Base-by-base conservation (phyloP, 1,140 invertebrate genomes). In the Chrysoperla carnea region DNA sequence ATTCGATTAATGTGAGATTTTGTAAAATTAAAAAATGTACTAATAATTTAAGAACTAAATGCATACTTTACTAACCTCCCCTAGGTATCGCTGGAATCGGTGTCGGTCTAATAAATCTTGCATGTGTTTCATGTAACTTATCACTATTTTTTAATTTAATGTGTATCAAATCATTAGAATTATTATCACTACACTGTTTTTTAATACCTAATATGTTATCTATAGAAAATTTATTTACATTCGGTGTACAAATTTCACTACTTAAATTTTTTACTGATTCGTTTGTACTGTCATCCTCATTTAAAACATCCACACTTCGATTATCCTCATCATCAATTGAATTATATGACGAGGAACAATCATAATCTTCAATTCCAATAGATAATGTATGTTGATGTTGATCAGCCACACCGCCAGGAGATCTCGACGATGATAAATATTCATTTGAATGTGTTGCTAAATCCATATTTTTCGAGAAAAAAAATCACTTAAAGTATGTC, bases 181-280 rank as follows among this genome's bases (percentile, higher is more conserved):
- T 38, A 37, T 42, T 42, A 39, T 42, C 31, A 33, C 42, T 33
- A 37, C 46, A 23, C 39, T 28, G 40, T 48, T 39, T 47, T 40
- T 46, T 11, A 40, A 43, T 23, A 29, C 57, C 57, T 13, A 59
- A 42, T 29, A 59, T 59, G 35, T 47, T 56, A 45, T 59, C 56
- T 31, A 59, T 59, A 0, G 57, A 59, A 41, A 59, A 59, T 39
- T 59, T 59, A 37, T 55, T 59, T 12, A 48, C 17, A 11, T 8
- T 31, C 27, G 23, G 3, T 4, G n/a, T 29, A 7, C 23, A 9
- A 12, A 9, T 9, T 2, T 28, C 15, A 11, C 17, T 27, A 11
- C 15, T 27, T 4, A 27, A 39, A 12, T 37, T 44, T 35, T 8
- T 42, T 43, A 17, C 12, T 6, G 33, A 14, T 40, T 13, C 13